Percentiles rank a stretch among this genome's conserved stretches.
Evolutionary conservation across 2,797 vertebrate genomes (phyloP).

Genomic region (Channallabes apus): DNA sequence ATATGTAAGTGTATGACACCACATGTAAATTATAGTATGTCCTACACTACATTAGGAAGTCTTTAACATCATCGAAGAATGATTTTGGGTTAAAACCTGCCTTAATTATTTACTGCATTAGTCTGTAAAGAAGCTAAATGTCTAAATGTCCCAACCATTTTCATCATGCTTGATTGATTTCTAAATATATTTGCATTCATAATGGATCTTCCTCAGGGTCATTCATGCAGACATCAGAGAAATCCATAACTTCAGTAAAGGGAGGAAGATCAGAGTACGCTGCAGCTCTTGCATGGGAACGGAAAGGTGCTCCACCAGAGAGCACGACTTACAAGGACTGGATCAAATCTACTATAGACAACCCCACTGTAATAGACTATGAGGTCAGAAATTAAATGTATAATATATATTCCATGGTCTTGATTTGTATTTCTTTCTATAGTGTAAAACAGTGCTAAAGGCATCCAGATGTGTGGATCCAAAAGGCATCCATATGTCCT

Average conservation of each 20-base stretch:
- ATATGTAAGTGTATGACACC: background rate
- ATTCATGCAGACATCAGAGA: slow-evolving; percentile 80
- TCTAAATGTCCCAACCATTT: background rate
- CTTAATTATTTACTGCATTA: background rate
- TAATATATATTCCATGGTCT: too few relatives aligned
- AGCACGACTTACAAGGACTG: slow-evolving; percentile 75
- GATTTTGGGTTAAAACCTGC: background rate
- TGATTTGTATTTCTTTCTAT: too few relatives aligned
- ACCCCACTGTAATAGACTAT: slow-evolving; percentile 80
- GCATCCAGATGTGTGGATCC: too few relatives aligned
- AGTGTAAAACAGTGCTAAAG: background rate
- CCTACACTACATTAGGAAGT: background rate
- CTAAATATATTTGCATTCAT: background rate
- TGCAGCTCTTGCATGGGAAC: slow-evolving; percentile 82
- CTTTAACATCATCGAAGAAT: background rate
- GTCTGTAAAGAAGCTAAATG: background rate
- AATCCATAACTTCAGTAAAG: slow-evolving; percentile 80
- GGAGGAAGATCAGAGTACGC: slow-evolving; percentile 81
- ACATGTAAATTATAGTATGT: background rate
- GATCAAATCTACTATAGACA: slow-evolving; percentile 84
- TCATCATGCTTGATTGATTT: background rate
- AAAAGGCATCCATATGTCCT: too few relatives aligned
- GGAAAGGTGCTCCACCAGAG: slow-evolving; percentile 69
- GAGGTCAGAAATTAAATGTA: slow-evolving; percentile 68
- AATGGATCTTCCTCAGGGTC: slow-evolving; percentile 75